Evolutionary conservation across 2,888 invertebrate species (phyloP).

Genomic region (Yponomeuta plumbellus): DNA sequence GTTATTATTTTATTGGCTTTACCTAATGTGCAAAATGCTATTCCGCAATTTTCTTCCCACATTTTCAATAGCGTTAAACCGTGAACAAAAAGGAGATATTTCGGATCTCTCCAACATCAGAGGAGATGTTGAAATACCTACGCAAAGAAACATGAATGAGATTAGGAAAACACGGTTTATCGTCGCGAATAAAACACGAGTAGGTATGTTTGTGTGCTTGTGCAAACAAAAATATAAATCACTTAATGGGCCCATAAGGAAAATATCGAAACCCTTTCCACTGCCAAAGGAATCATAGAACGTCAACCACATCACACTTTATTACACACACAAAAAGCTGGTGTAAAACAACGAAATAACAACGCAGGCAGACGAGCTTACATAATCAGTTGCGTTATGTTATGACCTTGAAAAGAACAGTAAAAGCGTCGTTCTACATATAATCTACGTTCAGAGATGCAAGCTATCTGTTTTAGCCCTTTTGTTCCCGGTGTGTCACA

Average conservation of each 20-base stretch:
- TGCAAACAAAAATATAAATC: slow-evolving; percentile 3
- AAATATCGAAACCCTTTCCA: neutral
- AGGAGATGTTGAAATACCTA: neutral
- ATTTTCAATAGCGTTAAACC: neutral
- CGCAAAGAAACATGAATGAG: neutral
- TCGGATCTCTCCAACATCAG: neutral
- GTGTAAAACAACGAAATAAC: too few species aligned
- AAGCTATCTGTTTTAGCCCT: too few species aligned
- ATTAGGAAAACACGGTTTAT: neutral
- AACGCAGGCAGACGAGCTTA: too few species aligned
- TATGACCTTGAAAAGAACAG: too few species aligned
- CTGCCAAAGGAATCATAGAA: neutral
- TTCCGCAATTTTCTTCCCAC: neutral
- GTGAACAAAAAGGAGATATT: neutral
- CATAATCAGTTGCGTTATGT: too few species aligned
- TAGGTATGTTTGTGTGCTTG: neutral
- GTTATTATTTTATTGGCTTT: neutral
- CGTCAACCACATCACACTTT: neutral
- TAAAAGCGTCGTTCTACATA: too few species aligned
- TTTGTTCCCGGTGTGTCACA: too few species aligned
- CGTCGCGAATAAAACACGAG: neutral
- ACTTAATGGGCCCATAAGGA: neutral
- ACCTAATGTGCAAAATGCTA: neutral
- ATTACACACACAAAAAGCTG: neutral
- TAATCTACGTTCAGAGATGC: too few species aligned